A percentile compares a stretch with the other conserved stretches of the same genome.
Evolutionary conservation across 1,140 invertebrate species (phyloP).

Genomic region (Psix sp.): DNA sequence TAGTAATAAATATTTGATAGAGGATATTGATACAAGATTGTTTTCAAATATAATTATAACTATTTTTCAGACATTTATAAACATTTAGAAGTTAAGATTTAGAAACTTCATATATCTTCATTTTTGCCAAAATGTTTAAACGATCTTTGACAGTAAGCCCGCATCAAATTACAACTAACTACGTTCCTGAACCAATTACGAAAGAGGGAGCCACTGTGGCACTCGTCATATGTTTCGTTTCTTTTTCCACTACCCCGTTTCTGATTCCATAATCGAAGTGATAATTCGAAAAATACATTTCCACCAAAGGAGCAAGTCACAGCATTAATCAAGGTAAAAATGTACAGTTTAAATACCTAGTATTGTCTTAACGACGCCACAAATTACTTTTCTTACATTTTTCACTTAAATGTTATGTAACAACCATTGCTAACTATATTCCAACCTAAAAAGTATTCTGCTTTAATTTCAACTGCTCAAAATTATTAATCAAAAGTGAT

Average conservation of each 20-base stretch:
- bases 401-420: constrained; percentile 3
- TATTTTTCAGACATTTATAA: too few species aligned
- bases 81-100: too few species aligned
- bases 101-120: too few species aligned
- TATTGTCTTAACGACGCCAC: too few species aligned
- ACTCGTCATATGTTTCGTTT: background rate
- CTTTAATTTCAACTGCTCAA: background rate
- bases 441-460: background rate
- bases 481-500: too few species aligned
- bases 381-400: too few species aligned
- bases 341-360: background rate
- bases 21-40: too few species aligned
- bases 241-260: background rate
- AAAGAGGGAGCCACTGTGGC: background rate
- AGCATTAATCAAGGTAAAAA: background rate
- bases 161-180: too few species aligned
- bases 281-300: background rate
- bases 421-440: background rate
- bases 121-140: too few species aligned
- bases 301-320: background rate
- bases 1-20: too few species aligned
- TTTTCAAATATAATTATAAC: too few species aligned
- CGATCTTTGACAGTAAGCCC: too few species aligned
- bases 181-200: background rate
- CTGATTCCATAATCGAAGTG: background rate